phyloP scores from a whole-genome alignment of 2,113 vertebrate genomes.

The Phyllopteryx taeniolatus region DNA sequence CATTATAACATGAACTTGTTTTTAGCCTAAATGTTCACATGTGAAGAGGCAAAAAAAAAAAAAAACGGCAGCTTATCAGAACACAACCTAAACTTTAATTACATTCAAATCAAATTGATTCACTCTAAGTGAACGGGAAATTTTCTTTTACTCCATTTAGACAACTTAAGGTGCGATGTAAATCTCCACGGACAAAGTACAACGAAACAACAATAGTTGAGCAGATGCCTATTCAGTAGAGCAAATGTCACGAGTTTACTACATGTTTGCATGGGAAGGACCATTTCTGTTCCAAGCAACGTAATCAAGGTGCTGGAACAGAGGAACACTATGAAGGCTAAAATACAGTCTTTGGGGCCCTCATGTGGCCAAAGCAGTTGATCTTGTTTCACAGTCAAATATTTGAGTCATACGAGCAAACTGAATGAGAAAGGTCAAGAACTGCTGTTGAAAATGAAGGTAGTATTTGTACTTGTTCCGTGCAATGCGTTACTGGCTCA shows the following conservation, averaged over 20 bases:
- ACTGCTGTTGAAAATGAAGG: neutral
- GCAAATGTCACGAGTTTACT: neutral
- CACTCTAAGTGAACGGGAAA: neutral
- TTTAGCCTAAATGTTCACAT: neutral
- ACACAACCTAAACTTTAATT: neutral
- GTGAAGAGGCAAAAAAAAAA: neutral
- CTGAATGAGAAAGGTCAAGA: neutral
- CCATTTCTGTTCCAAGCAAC: neutral
- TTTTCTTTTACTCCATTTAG: neutral
- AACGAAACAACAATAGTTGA: neutral
- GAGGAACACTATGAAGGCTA: too few relatives aligned
- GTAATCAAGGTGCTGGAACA: constrained; percentile 1
- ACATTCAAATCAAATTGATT: neutral
- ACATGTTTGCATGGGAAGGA: constrained; percentile 23
- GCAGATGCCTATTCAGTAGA: neutral
- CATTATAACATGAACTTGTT: neutral
- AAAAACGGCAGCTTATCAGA: too few relatives aligned
- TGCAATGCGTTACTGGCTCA: too few relatives aligned
- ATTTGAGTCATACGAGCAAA: neutral
- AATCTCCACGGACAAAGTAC: neutral
- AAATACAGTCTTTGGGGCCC: constrained; percentile 40
- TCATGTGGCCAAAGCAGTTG: constrained; percentile 38
- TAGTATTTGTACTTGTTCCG: too few relatives aligned
- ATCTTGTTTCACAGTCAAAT: neutral
- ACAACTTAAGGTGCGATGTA: neutral